Percentiles rank a stretch among this genome's conserved stretches.
These are phyloP conservation scores for Campopleginae sp. DNA, from an alignment of 2,888 invertebrate species.

Conservation along the genomic window DNA sequence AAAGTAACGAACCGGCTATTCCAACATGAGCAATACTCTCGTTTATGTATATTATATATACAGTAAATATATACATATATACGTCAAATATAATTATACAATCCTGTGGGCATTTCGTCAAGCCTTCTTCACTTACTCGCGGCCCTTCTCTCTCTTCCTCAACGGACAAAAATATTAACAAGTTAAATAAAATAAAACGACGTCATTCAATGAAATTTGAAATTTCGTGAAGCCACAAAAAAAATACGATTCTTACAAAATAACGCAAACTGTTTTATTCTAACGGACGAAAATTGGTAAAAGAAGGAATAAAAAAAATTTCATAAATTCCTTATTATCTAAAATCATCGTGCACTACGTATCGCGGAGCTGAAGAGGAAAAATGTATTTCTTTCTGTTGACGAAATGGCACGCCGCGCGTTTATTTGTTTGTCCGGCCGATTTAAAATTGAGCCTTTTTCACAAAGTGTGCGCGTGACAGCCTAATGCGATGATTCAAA, in stretches of 20 bases:
- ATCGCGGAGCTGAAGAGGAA: too few species aligned
- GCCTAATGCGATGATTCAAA: not conserved
- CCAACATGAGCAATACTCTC: constrained; percentile 49
- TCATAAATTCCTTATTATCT: too few species aligned
- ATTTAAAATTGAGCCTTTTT: not conserved
- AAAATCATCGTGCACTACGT: too few species aligned
- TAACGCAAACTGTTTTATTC: not conserved
- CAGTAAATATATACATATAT: not conserved
- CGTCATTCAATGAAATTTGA: not conserved
- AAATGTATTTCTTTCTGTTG: not conserved
- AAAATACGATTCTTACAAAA: not conserved
- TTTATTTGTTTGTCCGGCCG: not conserved
- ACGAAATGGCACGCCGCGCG: not conserved
- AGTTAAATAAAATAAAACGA: not conserved
- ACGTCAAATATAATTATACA: not conserved
- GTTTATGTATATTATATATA: not conserved
- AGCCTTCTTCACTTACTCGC: not conserved
- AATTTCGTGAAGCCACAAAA: not conserved
- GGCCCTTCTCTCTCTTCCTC: not conserved
- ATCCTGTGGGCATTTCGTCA: not conserved
- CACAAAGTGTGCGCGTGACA: not conserved
- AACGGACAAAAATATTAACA: not conserved
- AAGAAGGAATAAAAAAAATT: too few species aligned
- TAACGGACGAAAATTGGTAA: not conserved
- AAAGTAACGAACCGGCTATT: constrained; percentile 66